Base-by-base conservation (phyloP, 2,113 vertebrate genomes). In the Marmota monax region DNA sequence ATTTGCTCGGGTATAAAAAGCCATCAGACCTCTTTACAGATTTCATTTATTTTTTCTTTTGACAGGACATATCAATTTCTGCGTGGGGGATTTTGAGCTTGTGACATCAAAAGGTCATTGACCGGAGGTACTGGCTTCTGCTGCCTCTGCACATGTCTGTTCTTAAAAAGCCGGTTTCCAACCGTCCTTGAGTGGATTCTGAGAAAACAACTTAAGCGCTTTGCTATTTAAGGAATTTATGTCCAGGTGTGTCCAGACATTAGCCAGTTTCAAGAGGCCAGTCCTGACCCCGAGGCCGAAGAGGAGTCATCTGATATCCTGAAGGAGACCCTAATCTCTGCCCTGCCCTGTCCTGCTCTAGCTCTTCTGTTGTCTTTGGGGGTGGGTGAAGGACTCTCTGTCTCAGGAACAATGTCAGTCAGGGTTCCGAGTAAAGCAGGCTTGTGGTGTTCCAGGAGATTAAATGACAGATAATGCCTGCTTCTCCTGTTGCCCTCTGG, bases 351-450 rank as follows among this genome's bases (percentile, higher is more conserved):
- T 14, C 42, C n/a, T 53, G n/a, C 20, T 39, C 25, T 17, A 88
- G 74, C n/a, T 25, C n/a, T 70, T 25, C 65, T 61, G 2, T 61
- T 56, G 32, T 90, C 72, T 63, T 90, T 39, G 4, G 32, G 65
- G 25, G 74, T 72, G 48, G 14, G 51, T 25, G 8, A 86, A 78
- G 53, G 63, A 74, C 63, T 67, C 78, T 96, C 91, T 84, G 34
- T 56, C 37, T 85, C n/a, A 51, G 90, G 39, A 90, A 85, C 73
- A 70, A 22, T 76, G 63, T 67, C 63, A 77, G 63, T 80, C 70
- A 76, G 39, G 95, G 48, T 92, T 95, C 0, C 63, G 74, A 88
- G 67, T 80, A 95, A 88, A 29, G 69, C 34, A 48, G 18, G n/a
- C 32, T 84, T 70, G 61, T 80, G 61, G n/a, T 61, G n/a, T 27